These are phyloP conservation scores for Heterohyrax brucei DNA, from an alignment of 2,797 vertebrate genomes.

Conservation along the genomic window DNA sequence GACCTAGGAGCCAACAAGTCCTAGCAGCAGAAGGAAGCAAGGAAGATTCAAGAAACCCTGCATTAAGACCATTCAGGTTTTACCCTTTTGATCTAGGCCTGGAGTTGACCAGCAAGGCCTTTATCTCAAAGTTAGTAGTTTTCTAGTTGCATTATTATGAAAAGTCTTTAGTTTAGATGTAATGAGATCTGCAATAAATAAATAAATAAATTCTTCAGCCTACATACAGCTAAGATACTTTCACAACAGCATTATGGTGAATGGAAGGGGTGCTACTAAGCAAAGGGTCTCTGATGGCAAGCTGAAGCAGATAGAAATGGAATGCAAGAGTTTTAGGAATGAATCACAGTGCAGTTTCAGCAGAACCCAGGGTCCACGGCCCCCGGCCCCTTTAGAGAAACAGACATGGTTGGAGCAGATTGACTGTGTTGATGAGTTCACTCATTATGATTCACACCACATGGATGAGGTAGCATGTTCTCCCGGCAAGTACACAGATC, in stretches of 20 bases:
- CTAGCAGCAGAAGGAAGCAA: constrained; percentile 47
- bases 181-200: constrained; percentile 47
- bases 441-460: constrained; percentile 62
- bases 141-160: constrained; percentile 49
- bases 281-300: not conserved
- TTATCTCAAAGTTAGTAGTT: not conserved
- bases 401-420: constrained; percentile 47
- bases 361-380: not conserved
- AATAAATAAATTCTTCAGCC: not conserved
- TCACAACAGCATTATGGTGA: not conserved
- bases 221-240: constrained; percentile 19
- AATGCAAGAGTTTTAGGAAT: constrained; percentile 31
- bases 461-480: constrained; percentile 71
- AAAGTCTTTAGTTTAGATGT: not conserved
- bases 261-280: not conserved
- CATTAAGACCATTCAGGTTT: constrained; percentile 3
- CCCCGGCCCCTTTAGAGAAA: constrained; percentile 27
- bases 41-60: constrained; percentile 38
- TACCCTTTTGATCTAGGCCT: constrained; percentile 25
- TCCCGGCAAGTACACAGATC: constrained; percentile 60
- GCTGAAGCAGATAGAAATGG: not conserved
- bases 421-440: constrained; percentile 81
- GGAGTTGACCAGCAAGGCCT: not conserved
- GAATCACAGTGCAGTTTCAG: not conserved
- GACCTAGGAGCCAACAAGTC: not conserved